Conservation (phyloP, 2,113 vertebrate genomes). For the Myrmecophaga tridactyla region DNA sequence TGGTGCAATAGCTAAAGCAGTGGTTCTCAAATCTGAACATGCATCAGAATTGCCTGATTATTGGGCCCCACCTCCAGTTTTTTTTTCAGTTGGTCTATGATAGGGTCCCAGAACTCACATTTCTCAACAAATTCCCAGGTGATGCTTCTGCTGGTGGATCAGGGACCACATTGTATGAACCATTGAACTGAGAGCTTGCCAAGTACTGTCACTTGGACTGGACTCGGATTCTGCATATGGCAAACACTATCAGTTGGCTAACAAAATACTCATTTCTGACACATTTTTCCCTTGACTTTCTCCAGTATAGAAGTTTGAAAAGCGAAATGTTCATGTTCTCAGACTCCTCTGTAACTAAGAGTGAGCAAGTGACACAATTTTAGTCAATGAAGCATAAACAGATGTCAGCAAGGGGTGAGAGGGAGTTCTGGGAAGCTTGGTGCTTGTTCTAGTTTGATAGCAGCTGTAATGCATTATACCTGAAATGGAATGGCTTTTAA, state of each 20-base stretch:
- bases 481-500: too few relatives aligned
- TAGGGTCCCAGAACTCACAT: background rate
- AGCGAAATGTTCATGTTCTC: background rate
- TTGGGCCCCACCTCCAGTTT: background rate
- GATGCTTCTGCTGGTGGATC: background rate
- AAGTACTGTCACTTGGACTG: background rate
- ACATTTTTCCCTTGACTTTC: background rate
- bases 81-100: background rate
- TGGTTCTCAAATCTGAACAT: background rate
- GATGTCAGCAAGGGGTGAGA: background rate
- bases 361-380: background rate
- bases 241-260: background rate
- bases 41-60: background rate
- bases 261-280: background rate
- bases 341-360: background rate
- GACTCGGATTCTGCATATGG: background rate
- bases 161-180: background rate
- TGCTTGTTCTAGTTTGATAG: too few relatives aligned
- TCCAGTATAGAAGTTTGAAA: background rate
- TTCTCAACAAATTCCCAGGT: background rate
- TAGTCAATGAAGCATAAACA: background rate
- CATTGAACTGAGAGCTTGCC: background rate
- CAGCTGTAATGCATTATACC: too few relatives aligned
- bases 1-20: background rate
- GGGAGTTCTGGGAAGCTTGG: background rate